These are phyloP conservation scores for Nephila pilipes DNA, from an alignment of 1,140 invertebrate species.

Conservation along the genomic window DNA sequence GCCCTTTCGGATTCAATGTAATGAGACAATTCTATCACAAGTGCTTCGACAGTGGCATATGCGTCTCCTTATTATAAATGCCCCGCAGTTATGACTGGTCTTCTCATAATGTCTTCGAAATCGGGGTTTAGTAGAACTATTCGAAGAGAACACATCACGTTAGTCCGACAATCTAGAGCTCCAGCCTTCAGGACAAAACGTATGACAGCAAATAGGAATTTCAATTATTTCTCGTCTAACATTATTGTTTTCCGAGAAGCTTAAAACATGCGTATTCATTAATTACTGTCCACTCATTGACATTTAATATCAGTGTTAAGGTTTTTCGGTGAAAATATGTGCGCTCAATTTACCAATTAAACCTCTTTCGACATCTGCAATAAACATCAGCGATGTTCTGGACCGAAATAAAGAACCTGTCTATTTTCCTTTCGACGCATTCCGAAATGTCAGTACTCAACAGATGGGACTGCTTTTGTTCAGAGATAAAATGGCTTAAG, in stretches of 20 bases:
- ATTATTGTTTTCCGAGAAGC: background rate
- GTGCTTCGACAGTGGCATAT: slow-evolving; percentile 10
- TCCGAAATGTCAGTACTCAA: slow-evolving; percentile 21
- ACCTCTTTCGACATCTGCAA: slow-evolving; percentile 1
- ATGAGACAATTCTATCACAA: slow-evolving; percentile 19
- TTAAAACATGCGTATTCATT: background rate
- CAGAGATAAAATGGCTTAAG: slow-evolving; percentile 9
- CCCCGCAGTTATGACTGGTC: background rate
- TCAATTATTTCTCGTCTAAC: background rate
- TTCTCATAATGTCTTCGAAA: background rate
- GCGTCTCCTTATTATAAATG: slow-evolving; percentile 1
- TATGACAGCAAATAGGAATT: background rate
- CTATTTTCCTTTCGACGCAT: slow-evolving; percentile 1
- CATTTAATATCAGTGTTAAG: slow-evolving; percentile 19
- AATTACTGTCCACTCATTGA: slow-evolving; percentile 14
- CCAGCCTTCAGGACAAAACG: background rate
- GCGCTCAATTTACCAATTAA: slow-evolving; percentile 41
- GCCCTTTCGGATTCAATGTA: background rate
- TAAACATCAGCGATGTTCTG: slow-evolving; percentile 4
- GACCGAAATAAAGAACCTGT: slow-evolving; percentile 32
- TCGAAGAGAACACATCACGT: background rate
- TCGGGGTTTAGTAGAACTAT: background rate
- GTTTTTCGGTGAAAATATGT: slow-evolving; percentile 7
- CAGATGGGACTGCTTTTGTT: slow-evolving; percentile 1
- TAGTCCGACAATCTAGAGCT: background rate